phyloP scores from a whole-genome alignment of 2,113 vertebrate genomes.

The Triplophysa dalaica region DNA sequence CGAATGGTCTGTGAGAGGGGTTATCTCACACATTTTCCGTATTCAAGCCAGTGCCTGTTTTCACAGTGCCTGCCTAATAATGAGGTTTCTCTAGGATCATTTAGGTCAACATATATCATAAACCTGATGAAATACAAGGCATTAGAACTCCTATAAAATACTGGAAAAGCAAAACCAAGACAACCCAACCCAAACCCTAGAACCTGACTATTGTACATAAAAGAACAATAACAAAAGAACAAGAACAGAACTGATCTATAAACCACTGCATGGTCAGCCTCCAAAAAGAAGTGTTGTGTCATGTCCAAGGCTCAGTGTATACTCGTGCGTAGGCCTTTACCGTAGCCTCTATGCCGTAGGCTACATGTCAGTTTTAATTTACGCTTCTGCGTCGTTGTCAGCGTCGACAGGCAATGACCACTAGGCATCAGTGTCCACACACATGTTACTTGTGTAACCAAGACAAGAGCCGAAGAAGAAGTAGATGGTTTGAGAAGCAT shows the following conservation, averaged over 20 bases:
- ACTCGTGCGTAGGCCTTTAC: no score
- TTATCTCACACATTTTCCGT: constrained; percentile 45
- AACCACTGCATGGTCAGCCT: constrained; percentile 44
- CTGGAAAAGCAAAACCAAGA: constrained; percentile 40
- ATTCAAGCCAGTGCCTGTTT: constrained; percentile 23
- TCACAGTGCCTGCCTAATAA: constrained; percentile 28
- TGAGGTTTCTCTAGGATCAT: constrained; percentile 37
- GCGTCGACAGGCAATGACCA: no score
- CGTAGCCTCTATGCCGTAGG: no score
- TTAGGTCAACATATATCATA: constrained; percentile 17
- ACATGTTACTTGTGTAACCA: no score
- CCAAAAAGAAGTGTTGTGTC: no score
- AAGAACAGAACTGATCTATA: constrained; percentile 51
- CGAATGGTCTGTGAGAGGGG: constrained; percentile 12
- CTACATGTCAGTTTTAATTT: no score
- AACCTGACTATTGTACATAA: constrained; percentile 7
- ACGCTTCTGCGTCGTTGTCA: no score
- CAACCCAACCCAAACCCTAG: constrained; percentile 1
- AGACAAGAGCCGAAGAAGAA: no score
- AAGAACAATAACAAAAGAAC: constrained; percentile 42
- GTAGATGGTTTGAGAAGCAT: no score
- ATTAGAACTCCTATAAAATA: constrained; percentile 34
- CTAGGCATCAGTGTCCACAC: no score
- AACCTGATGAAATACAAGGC: constrained; percentile 29
- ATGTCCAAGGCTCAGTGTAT: no score